Evolutionary conservation across 1,140 invertebrate genomes (phyloP), one percentile per base, ranked within the genome.

Genomic region (Pantala flavescens): DNA sequence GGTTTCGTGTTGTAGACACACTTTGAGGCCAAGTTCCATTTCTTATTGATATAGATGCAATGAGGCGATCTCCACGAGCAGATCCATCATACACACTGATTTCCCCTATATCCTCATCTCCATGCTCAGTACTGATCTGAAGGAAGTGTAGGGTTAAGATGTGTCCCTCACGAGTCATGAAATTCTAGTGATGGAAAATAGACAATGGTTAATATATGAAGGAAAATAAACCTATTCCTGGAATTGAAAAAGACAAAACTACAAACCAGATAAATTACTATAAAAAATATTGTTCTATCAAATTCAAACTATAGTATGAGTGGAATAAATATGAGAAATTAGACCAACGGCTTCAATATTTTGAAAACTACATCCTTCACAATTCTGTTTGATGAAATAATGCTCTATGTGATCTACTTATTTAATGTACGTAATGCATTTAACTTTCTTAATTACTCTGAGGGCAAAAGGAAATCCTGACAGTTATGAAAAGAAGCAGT

Each of bases 21-120:
- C 93, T 94, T 80, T 96, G 93, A 0, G 93, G 92, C 76, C 92
- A 84, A 0, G 94, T 95, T 70, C 87, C 87, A 81, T 97, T 97
- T 76, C 88, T 85, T 21, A 94, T 86, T 74, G 81, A 82, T 79
- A 94, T 89, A 0, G 82, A 83, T 5, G 89, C 87, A 11, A 95
- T 79, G 24, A 94, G 79, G 76, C 89, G 89, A 76, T 93, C 90
- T 74, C 86, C 86, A 0, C 83, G 80, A 74, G 88, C 88, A 42
- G 88, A 84, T 21, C 93, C 95, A 81, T 96, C 94, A 80, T 89
- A 91, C 24, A 96, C 84, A 19, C 12, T 63, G 49, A 63, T 63
- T 79, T 89, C 88, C 42, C 96, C 87, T 14, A 83, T 82, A 0
- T 89, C 92, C 23, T 89, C 90, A 76, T 90, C 87, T 78, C 93